Base-by-base conservation (phyloP, 2,113 vertebrate species). In the Fukomys damarensis region DNA sequence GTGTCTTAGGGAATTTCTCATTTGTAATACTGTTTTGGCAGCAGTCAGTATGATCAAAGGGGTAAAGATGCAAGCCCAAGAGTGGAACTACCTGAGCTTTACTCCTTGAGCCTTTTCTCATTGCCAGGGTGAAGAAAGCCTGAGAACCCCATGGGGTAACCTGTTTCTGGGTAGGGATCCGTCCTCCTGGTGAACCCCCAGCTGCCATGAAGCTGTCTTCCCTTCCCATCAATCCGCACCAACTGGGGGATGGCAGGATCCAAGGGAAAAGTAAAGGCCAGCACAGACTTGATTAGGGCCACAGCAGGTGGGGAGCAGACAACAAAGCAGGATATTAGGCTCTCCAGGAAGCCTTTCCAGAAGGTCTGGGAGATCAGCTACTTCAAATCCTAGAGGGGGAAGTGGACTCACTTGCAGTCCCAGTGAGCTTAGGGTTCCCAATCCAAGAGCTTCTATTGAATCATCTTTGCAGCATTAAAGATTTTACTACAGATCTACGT, bases 121-220 rank as follows among this genome's bases (percentile, higher is more conserved):
- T 24, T 22, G 20, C 43, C 19, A 26, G 46, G 14, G 20, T 91
- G 28, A 52, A 89, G 24, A 0, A 72, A 49, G 38, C 52, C 66
- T 74, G 35, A 12, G 72, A 87, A 70, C 22, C 81, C 38, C 63
- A 10, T 13, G 46, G 58, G 12, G 86, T 43, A 54, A 43, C 41
- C 16, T 0, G 38, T 19, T 56, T n/a, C 11, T 2, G 20, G 22
- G 26, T 1, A 0, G 7, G 77, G 38, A 63, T 28, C 41, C 30
- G 5, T 52, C 30, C 5, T 80, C 43, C 52, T 0, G 0, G 59
- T 61, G 41, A 46, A 11, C 2, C 7, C 12, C 28, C 20, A 6
- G 26, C 26, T 12, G 4, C 35, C 49, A 30, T 46, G 49, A 26
- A 58, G 32, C 32, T 38, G 38, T 26, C 79, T 70, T 91, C 66